Conservation (phyloP, 2,797 vertebrate species). For the Coregonus sp. region DNA sequence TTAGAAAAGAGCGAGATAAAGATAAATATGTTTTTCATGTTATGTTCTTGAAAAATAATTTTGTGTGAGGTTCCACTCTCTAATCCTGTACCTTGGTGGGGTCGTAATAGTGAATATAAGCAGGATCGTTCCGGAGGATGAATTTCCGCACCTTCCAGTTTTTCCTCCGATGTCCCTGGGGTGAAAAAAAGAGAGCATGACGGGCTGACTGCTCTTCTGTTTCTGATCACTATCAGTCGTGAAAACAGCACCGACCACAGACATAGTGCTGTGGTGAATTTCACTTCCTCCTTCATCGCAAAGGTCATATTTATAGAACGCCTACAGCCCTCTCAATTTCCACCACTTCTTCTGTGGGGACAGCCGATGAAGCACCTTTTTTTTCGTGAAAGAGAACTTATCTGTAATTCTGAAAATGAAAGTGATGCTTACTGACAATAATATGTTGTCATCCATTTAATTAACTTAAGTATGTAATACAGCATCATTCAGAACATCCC, state of each 20-base stretch:
- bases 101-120: constrained; percentile 94
- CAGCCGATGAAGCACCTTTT: too few species aligned
- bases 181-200: constrained; percentile 7
- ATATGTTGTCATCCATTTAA: neutral
- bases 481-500: neutral
- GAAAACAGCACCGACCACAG: neutral
- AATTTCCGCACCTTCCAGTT: constrained; percentile 99
- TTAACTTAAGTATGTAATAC: neutral
- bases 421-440: neutral
- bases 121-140: constrained; percentile 90
- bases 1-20: neutral
- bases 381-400: too few species aligned
- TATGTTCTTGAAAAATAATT: neutral
- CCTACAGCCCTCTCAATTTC: neutral
- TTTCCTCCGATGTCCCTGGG: constrained; percentile 91
- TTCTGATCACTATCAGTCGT: neutral
- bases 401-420: too few species aligned
- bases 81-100: constrained; percentile 84
- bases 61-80: neutral
- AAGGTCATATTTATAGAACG: neutral
- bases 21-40: neutral
- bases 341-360: too few species aligned
- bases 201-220: neutral
- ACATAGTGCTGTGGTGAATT: neutral
- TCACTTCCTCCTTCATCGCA: neutral